Base-by-base conservation (phyloP, 2,113 vertebrate species). In the Lota lota region DNA sequence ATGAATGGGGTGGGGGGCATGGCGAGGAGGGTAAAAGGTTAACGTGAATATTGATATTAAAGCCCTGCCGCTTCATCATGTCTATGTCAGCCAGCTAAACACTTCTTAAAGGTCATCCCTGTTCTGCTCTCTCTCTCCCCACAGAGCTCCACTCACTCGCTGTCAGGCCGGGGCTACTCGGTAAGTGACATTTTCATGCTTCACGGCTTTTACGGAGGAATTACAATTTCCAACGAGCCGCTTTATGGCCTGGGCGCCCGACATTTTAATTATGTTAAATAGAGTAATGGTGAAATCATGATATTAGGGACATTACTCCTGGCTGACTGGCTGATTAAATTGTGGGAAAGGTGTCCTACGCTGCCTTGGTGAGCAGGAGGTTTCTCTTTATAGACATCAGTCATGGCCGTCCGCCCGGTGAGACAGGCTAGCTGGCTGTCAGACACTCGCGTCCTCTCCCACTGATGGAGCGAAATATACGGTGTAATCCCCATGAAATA, bases 181-280 rank as follows among this genome's bases (percentile, higher is more conserved):
- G 91, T 93, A 91, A 93, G 92, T 92, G 90, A 90, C 85, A 88
- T 90, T 92, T 92, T 89, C 86, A 87, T 84, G 89, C 90, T 91
- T 91, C 87, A 88, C 81, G 67, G 88, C 88, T 90, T 89, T 90
- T 89, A 90, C 81, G 79, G 86, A 84, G 83, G 88, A 90, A 90
- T 89, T 88, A 90, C 88, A 89, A 87, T 90, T 89, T 89, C 88
- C 87, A 86, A 87, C 86, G 84, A 88, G 82, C 84, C 72, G 75
- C 83, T 91, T 92, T 90, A 91, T 88, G 85, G 88, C 85, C 88
- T 81, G 74, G 5, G 72, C 85, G 84, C 87, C 85, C 85, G 85
- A 90, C 88, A 87, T 89, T 91, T 93, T 92, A 93, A 93, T 93
- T 92, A 91, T 90, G 87, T 90, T 92, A 91, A 91, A 89, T 87